phyloP scores from a whole-genome alignment of 2,888 invertebrate species.

The Pogonocherus hispidulus region DNA sequence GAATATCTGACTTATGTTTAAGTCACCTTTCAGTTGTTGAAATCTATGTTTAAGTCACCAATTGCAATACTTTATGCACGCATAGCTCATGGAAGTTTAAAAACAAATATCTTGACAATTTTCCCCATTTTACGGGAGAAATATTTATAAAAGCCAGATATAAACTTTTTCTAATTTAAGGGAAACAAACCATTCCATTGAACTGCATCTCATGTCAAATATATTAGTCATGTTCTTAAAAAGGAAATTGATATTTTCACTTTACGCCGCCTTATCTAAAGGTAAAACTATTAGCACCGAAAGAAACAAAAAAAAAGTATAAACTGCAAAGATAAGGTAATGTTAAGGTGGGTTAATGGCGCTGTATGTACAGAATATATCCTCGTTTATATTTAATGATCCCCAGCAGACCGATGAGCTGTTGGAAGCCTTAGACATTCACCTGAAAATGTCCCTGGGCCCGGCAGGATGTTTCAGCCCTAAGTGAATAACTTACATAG shows the following conservation, averaged over 20 bases:
- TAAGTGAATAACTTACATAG: constrained; percentile 34
- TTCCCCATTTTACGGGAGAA: too few species aligned
- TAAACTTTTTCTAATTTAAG: too few species aligned
- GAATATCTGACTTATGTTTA: too few species aligned
- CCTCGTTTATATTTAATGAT: constrained; percentile 23
- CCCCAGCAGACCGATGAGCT: constrained; percentile 27
- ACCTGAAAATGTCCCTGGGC: constrained; percentile 22
- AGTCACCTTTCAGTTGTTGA: too few species aligned
- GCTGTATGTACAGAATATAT: constrained; percentile 19
- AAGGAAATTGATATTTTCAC: constrained; percentile 23
- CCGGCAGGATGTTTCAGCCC: constrained; percentile 18
- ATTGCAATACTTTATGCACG: too few species aligned
- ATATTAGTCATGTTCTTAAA: too few species aligned
- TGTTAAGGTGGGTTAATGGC: constrained; percentile 13
- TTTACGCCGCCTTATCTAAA: constrained; percentile 15
- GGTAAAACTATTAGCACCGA: constrained; percentile 11
- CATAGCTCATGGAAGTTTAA: too few species aligned
- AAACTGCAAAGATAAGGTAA: constrained; percentile 17
- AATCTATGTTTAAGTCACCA: too few species aligned
- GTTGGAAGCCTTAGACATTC: constrained; percentile 24
- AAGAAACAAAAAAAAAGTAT: constrained; percentile 19
- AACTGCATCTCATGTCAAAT: too few species aligned
- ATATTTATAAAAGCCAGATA: too few species aligned
- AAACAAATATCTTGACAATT: too few species aligned
- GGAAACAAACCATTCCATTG: too few species aligned